Base-by-base conservation (phyloP, 2,797 vertebrate species). In the Streptopelia turtur region DNA sequence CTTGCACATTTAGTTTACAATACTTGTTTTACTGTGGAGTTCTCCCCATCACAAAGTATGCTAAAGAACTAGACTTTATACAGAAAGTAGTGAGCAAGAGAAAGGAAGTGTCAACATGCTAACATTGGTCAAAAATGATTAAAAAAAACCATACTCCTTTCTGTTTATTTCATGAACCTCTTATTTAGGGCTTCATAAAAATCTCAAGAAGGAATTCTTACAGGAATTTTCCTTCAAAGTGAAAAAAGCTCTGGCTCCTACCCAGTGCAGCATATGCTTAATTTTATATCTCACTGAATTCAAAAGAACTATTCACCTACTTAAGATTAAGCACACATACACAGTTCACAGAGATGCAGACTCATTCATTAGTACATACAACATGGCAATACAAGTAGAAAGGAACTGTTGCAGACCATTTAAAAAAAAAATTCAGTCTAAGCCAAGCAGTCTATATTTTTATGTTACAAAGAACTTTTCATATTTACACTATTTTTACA, bases 231-330 rank as follows among this genome's bases (percentile, higher is more conserved):
- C 66, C 64, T 85, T 74, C 76, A 78, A 66, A 90, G 80, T 31
- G 61, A 83, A 89, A 94, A 83, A 83, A 47, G 30, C 33, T 57
- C 64, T 87, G 82, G 64, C 49, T 91, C 74, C 71, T 27, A 60
- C 80, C 49, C 81, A 80, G 33, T 20, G 52, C 16, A 81, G 33
- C 24, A 79, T 33, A 65, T 71, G 39, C 57, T 78, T 83, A 53
- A 91, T 80, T 94, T 91, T 65, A 25, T 80, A 80, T 76, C 83
- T 86, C 74, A 55, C 14, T 52, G 53, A 81, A 77, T 65, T 92
- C 60, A 89, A 61, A 88, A 65, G 60, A 89, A 23, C 69, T 78
- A 61, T 47, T 89, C 78, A 71, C 56, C 65, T 60, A 78, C 31
- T 72, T 65, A 41, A 89, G 55, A 70, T 50, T 50, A 84, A 90